Evolutionary conservation across 2,113 vertebrate genomes (phyloP).

Genomic region (Willisornis vidua): DNA sequence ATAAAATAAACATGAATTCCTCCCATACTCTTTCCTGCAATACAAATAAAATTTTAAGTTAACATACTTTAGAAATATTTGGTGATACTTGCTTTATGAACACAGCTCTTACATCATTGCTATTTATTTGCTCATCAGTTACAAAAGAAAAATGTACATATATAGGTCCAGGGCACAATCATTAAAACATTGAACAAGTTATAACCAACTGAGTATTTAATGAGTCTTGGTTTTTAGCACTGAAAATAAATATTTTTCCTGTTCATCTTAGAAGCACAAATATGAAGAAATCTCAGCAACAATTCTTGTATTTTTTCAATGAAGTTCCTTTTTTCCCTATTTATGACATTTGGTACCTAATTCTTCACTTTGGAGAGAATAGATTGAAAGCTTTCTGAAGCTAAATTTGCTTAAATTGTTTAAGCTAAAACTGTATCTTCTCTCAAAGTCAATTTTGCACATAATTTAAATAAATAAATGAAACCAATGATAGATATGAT

Average conservation of each 20-base stretch:
- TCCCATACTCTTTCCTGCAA: background rate
- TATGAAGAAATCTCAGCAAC: background rate
- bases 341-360: background rate
- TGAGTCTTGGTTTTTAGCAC: background rate
- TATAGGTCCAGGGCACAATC: background rate
- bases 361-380: background rate
- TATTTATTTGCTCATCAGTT: slow-evolving; percentile 22
- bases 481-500: background rate
- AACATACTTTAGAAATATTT: slow-evolving; percentile 32
- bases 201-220: background rate
- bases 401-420: background rate
- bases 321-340: background rate
- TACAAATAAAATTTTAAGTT: background rate
- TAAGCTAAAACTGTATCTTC: background rate
- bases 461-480: background rate
- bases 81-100: background rate
- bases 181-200: background rate
- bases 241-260: background rate
- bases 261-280: background rate
- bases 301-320: background rate
- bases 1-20: background rate
- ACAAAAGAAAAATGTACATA: background rate
- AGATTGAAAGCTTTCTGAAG: background rate
- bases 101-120: slow-evolving; percentile 9
- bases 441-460: background rate